Evolutionary conservation across 2,888 invertebrate species (phyloP).

Genomic region (Philereme vetulata): DNA sequence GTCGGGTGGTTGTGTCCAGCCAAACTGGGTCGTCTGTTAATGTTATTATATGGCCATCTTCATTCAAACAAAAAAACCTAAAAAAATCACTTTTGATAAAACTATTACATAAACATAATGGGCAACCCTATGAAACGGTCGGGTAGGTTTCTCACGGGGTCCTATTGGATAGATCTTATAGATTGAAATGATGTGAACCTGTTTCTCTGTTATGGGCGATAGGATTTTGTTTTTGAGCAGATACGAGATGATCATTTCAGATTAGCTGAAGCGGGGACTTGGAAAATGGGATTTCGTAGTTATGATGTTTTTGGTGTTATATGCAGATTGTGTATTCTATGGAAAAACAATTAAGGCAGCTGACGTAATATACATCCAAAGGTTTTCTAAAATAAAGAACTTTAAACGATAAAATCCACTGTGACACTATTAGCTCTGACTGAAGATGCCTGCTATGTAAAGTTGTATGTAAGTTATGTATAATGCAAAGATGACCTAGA

Average conservation of each 20-base stretch:
- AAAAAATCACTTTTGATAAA: constrained; percentile 6
- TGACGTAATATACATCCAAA: too few relatives aligned
- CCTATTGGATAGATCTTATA: constrained; percentile 32
- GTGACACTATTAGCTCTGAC: too few relatives aligned
- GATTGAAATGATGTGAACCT: constrained; percentile 32
- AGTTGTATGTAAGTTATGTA: too few relatives aligned
- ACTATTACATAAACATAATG: constrained; percentile 27
- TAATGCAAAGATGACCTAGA: too few relatives aligned
- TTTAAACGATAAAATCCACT: too few relatives aligned
- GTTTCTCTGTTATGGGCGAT: constrained; percentile 26
- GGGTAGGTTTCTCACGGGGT: constrained; percentile 46
- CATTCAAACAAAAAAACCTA: too few relatives aligned
- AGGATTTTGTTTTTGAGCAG: constrained; percentile 29
- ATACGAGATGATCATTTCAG: constrained; percentile 22
- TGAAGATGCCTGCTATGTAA: too few relatives aligned
- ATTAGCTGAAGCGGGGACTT: constrained; percentile 12
- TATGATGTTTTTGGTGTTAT: constrained; percentile 10
- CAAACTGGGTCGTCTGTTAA: too few relatives aligned
- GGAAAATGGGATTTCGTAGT: constrained; percentile 20
- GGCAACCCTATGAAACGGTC: constrained; percentile 43
- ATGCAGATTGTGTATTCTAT: not conserved
- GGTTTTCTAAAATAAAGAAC: too few relatives aligned
- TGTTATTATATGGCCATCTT: too few relatives aligned
- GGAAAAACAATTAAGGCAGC: too few relatives aligned
- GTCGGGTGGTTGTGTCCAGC: too few relatives aligned